Conservation (phyloP, 2,888 invertebrate genomes). For the Calliopum simillimum region DNA sequence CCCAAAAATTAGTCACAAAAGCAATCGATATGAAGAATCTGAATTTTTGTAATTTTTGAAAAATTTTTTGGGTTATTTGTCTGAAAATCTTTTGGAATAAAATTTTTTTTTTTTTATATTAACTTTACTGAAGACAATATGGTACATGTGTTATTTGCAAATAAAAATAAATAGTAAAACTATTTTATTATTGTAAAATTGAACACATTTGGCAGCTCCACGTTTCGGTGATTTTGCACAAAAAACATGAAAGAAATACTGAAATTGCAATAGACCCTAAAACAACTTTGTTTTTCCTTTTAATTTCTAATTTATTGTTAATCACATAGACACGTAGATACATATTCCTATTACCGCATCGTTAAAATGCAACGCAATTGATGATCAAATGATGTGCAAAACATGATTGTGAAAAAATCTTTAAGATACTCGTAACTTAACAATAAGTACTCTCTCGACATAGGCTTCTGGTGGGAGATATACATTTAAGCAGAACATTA, state of each 20-base stretch:
- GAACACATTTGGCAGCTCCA: not conserved
- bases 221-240: slow-evolving; percentile 35
- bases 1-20: no score
- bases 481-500: not conserved
- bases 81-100: no score
- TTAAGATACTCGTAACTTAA: not conserved
- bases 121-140: no score
- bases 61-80: no score
- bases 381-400: no score
- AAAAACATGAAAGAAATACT: slow-evolving; percentile 34
- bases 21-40: no score
- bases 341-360: not conserved
- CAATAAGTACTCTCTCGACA: no score
- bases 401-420: slow-evolving; percentile 3
- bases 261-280: slow-evolving; percentile 27
- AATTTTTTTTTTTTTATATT: no score
- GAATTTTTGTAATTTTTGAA: no score
- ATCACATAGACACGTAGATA: not conserved
- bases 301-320: not conserved
- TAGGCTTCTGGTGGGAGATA: not conserved
- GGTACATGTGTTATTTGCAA: no score
- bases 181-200: no score
- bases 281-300: not conserved
- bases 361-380: not conserved
- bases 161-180: no score